phyloP scores from a whole-genome alignment of 2,797 vertebrate species.

The Anolis apletophallus region DNA sequence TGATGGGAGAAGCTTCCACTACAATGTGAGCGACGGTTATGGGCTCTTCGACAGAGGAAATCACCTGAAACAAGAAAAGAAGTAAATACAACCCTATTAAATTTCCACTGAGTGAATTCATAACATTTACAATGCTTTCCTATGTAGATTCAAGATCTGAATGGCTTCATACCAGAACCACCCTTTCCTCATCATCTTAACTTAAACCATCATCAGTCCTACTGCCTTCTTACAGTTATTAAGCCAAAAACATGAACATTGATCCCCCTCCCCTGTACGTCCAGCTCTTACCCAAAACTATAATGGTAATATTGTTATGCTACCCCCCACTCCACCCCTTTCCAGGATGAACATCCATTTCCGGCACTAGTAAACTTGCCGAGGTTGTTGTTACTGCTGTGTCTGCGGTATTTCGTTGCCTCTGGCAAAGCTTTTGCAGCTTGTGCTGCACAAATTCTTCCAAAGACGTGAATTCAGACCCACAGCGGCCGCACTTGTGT shows the following conservation, averaged over 20 bases:
- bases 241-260: too few species aligned
- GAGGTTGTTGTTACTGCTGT: constrained; percentile 41
- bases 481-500: constrained; percentile 95
- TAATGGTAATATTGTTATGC: accelerated
- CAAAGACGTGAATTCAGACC: constrained; percentile 90
- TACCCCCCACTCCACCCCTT: not conserved
- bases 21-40: constrained; percentile 81
- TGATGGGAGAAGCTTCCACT: constrained; percentile 77
- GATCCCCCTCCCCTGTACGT: not conserved
- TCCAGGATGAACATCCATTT: constrained; percentile 43
- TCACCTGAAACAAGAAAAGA: constrained; percentile 66
- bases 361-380: constrained; percentile 61
- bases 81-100: not conserved
- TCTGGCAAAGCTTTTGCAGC: constrained; percentile 88
- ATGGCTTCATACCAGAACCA: too few species aligned
- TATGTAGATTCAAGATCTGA: not conserved
- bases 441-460: constrained; percentile 97
- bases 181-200: not conserved
- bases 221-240: too few species aligned
- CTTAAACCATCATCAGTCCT: not conserved
- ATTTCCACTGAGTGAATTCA: not conserved
- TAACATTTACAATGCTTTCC: not conserved
- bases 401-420: constrained; percentile 64
- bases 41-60: constrained; percentile 74
- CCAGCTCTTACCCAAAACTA: not conserved